phyloP scores from a whole-genome alignment of 2,113 vertebrate genomes.

The Otus sunia region DNA sequence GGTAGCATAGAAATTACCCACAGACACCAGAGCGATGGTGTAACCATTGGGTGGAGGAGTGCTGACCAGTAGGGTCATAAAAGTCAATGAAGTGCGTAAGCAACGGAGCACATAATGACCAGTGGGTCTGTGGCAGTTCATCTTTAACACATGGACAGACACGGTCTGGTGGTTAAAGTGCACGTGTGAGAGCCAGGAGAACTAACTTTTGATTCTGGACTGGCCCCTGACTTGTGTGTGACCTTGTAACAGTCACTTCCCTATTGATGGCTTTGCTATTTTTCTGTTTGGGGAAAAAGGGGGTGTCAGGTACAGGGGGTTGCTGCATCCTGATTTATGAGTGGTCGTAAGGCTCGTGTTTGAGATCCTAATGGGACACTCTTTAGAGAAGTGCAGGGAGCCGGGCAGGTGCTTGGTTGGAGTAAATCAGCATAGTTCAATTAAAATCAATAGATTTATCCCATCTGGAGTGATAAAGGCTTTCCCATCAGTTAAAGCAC shows the following conservation, averaged over 20 bases:
- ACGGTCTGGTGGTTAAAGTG: background rate
- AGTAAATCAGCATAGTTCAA: constrained; percentile 15
- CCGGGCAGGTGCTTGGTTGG: background rate
- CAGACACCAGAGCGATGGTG: accelerated
- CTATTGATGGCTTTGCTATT: background rate
- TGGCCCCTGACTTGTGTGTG: background rate
- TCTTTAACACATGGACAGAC: background rate
- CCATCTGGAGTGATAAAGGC: constrained; percentile 9
- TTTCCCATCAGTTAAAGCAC: background rate
- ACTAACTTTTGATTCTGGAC: background rate
- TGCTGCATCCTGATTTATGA: background rate
- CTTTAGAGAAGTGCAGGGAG: background rate
- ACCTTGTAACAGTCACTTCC: background rate
- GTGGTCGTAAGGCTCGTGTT: background rate
- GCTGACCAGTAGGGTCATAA: background rate
- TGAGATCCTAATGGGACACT: background rate
- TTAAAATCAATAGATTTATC: constrained; percentile 28
- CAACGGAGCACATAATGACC: background rate
- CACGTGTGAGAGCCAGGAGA: background rate
- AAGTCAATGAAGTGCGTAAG: background rate
- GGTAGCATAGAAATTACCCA: background rate
- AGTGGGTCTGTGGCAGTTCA: background rate
- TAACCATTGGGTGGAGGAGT: background rate
- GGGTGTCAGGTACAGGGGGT: background rate
- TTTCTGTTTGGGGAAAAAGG: background rate